Conservation (phyloP, 2,888 invertebrate genomes). For the Lasioglossum lativentre region DNA sequence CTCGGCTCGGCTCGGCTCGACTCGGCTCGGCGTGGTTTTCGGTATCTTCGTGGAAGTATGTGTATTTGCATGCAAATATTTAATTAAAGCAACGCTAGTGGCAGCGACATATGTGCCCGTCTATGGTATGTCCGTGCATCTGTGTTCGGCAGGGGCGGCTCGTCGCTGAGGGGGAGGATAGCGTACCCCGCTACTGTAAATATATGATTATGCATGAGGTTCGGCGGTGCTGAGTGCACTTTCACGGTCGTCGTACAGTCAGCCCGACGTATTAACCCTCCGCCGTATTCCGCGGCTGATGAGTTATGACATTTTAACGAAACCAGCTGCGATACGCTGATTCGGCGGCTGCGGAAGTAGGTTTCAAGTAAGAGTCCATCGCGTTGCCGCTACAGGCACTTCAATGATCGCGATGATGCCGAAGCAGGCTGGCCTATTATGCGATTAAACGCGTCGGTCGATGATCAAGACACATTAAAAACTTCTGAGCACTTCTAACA, state of each 20-base stretch:
- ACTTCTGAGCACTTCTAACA: not conserved
- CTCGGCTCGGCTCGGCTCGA: not conserved
- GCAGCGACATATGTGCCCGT: constrained; percentile 72
- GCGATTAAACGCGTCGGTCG: not conserved
- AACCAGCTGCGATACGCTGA: constrained; percentile 52
- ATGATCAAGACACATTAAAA: not conserved
- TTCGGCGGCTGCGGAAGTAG: constrained; percentile 38
- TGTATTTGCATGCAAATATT: constrained; percentile 79
- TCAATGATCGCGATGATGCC: not conserved
- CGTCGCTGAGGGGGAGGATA: constrained; percentile 35
- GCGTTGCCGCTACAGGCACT: not conserved
- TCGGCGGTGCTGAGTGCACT: constrained; percentile 79
- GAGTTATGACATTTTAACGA: constrained; percentile 71
- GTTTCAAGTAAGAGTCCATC: constrained; percentile 10
- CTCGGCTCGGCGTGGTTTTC: constrained; percentile 19
- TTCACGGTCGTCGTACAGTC: constrained; percentile 70
- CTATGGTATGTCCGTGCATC: constrained; percentile 54
- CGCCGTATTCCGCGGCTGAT: constrained; percentile 55
- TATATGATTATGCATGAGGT: constrained; percentile 83
- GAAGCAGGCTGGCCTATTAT: not conserved
- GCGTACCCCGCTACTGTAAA: constrained; percentile 75
- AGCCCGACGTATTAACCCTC: constrained; percentile 53
- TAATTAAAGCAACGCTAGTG: constrained; percentile 77
- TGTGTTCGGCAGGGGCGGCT: constrained; percentile 49
- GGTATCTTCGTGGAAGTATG: constrained; percentile 46